These are phyloP conservation scores for Mythimna lalbum DNA, from an alignment of 2,888 invertebrate genomes.

Conservation along the genomic window DNA sequence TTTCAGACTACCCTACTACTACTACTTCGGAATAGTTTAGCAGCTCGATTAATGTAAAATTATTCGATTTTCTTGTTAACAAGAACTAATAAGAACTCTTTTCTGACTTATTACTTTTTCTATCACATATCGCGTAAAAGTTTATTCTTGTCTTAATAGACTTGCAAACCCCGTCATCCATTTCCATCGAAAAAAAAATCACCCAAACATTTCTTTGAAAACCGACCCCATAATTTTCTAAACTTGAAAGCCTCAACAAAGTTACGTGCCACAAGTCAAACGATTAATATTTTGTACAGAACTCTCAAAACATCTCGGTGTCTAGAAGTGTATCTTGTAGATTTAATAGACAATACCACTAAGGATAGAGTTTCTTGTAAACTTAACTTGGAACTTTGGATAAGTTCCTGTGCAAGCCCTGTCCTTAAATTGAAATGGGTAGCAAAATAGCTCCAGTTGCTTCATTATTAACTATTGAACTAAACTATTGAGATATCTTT, in stretches of 20 bases:
- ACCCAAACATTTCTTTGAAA: background rate
- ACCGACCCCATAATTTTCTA: constrained; percentile 1
- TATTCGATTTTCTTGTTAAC: too few species aligned
- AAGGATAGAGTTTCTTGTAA: constrained; percentile 86
- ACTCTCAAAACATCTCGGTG: constrained; percentile 76
- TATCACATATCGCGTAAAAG: too few species aligned
- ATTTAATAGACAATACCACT: constrained; percentile 87
- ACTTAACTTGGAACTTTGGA: constrained; percentile 81
- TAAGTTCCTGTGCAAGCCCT: constrained; percentile 84
- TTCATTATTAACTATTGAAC: constrained; percentile 82
- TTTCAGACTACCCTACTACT: too few species aligned
- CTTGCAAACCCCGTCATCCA: background rate
- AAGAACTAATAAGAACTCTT: too few species aligned
- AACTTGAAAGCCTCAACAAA: constrained; percentile 34
- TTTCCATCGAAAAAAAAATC: background rate
- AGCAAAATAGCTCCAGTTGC: constrained; percentile 83
- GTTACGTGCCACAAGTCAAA: constrained; percentile 64
- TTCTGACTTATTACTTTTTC: too few species aligned
- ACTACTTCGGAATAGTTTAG: background rate
- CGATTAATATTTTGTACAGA: constrained; percentile 73
- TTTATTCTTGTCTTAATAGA: background rate
- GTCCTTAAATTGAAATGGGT: constrained; percentile 88
- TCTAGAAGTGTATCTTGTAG: constrained; percentile 82
- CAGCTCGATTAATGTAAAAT: too few species aligned
- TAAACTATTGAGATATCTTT: constrained; percentile 69